Conservation (phyloP, 2,888 invertebrate genomes). For the Mimumesa dahlbomi region DNA sequence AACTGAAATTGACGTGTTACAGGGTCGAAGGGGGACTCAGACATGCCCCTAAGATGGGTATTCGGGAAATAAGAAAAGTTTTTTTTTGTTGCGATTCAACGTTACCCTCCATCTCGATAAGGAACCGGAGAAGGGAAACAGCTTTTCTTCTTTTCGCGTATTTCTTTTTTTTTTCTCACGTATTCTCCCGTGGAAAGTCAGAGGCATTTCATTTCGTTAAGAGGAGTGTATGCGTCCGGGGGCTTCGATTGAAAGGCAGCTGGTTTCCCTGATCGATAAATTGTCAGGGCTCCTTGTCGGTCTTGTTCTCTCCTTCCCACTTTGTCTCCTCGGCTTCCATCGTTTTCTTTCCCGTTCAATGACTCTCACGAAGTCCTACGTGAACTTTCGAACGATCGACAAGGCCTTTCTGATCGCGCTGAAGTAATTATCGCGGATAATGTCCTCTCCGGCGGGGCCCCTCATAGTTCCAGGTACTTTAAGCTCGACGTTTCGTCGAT, state of each 20-base stretch:
- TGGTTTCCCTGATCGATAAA: constrained; percentile 71
- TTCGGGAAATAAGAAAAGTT: constrained; percentile 60
- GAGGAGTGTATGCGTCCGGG: constrained; percentile 51
- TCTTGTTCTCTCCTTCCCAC: constrained; percentile 30
- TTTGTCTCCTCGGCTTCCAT: constrained; percentile 23
- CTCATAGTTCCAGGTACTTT: not conserved
- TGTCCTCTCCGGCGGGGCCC: not conserved
- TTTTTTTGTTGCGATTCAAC: constrained; percentile 54
- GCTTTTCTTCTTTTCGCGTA: constrained; percentile 19
- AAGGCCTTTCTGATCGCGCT: constrained; percentile 18
- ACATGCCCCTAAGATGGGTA: constrained; percentile 25
- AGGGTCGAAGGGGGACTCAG: constrained; percentile 15
- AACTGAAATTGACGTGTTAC: constrained; percentile 49
- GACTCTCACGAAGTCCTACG: constrained; percentile 34
- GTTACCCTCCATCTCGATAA: constrained; percentile 46
- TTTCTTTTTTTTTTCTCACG: constrained; percentile 9
- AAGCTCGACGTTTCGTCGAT: not conserved
- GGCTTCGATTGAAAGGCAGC: constrained; percentile 62
- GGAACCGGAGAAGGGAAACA: constrained; percentile 43
- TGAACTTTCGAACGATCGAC: constrained; percentile 34
- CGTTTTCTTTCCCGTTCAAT: constrained; percentile 38
- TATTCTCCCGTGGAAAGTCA: constrained; percentile 54
- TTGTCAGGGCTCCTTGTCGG: constrained; percentile 40
- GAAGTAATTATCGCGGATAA: constrained; percentile 38
- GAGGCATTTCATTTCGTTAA: constrained; percentile 64